Evolutionary conservation across 2,888 invertebrate genomes (phyloP).

Genomic region (Marasmarcha lunaedactyla): DNA sequence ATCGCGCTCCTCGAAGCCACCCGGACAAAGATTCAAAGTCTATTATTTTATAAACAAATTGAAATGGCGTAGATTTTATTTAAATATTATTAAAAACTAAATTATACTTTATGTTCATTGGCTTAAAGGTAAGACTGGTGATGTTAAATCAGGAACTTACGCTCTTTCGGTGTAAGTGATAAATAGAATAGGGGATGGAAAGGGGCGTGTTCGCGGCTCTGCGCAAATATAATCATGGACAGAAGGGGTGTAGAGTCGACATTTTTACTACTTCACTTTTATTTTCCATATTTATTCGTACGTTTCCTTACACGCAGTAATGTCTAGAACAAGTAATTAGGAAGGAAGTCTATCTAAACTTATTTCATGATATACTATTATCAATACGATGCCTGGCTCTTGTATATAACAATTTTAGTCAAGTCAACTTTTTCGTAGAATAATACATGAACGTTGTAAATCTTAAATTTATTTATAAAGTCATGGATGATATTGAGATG

Average conservation of each 20-base stretch:
- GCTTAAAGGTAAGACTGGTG: constrained; percentile 11
- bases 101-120: constrained; percentile 6
- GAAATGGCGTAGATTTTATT: constrained; percentile 30
- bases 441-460: too few relatives aligned
- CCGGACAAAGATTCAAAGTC: constrained; percentile 64
- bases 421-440: too few relatives aligned
- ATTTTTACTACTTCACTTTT: background rate
- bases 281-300: too few relatives aligned
- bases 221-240: constrained; percentile 67
- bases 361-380: too few relatives aligned
- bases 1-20: constrained; percentile 43
- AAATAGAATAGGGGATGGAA: constrained; percentile 63
- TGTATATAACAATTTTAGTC: too few relatives aligned
- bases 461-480: too few relatives aligned
- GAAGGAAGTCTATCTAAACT: too few relatives aligned
- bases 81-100: background rate
- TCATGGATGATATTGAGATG: too few relatives aligned
- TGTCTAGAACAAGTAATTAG: too few relatives aligned
- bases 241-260: constrained; percentile 24
- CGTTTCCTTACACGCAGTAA: too few relatives aligned
- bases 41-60: constrained; percentile 68
- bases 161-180: constrained; percentile 24
- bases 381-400: too few relatives aligned
- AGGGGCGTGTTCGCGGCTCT: constrained; percentile 59
- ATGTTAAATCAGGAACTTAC: constrained; percentile 23